Base-by-base conservation (phyloP, 1,140 invertebrate genomes). In the Sipha flava region DNA sequence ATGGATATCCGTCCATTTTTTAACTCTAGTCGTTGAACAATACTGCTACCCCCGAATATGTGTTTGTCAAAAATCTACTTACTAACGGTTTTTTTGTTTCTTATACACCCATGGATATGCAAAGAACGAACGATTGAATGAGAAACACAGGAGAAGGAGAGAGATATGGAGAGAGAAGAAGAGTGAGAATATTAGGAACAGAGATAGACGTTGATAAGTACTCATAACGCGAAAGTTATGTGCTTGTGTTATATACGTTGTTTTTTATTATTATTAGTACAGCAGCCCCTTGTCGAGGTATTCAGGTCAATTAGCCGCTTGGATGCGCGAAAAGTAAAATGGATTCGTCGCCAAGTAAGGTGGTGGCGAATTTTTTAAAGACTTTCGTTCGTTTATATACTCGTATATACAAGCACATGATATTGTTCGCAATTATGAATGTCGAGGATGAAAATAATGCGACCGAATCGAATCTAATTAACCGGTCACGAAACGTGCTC, bases 171-270 rank as follows among this genome's bases (percentile, higher is more conserved):
- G n/a, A 21, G 31, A 64, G 31, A 21, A n/a, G 21, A 31, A 12
- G 31, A 37, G 31, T n/a, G 16, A 40, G 9, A 23, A 5, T 10
- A 26, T n/a, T n/a, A n/a, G n/a, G n/a, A n/a, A n/a, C n/a, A 23
- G n/a, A 23, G n/a, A 40, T 59, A 31, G 18, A 31, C 16, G 31
- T 66, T 34, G 43, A 73, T 73, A 31, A 75, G n/a, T n/a, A n/a
- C n/a, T n/a, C n/a, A 54, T 54, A 37, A 75, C 49, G 72, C 72
- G 72, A 75, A 75, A 75, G 72, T 75, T 23, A 49, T 45, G 37
- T 31, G 9, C 26, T 21, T 3, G 26, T n/a, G 21, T 18, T 47
- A n/a, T 29, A 72, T 72, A n/a, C 5, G 26, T 31, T 31, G 14
- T 23, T 18, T 72, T 26, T 54, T 66, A 21, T 66, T 40, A 70